Evolutionary conservation across 2,888 invertebrate species (phyloP).

Genomic region (Pterostichus madidus): DNA sequence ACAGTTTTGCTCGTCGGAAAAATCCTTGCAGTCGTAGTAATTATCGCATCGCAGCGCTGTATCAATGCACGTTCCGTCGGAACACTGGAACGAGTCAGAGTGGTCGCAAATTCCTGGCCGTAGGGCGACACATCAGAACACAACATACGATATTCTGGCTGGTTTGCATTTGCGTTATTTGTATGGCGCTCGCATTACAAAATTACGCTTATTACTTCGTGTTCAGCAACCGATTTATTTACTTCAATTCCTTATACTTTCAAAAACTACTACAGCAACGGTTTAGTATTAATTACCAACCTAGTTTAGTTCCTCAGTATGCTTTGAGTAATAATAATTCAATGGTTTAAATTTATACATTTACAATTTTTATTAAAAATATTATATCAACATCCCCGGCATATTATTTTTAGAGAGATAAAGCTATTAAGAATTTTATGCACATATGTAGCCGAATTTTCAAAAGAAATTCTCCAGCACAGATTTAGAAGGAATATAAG

Average conservation of each 20-base stretch:
- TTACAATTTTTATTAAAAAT: not conserved
- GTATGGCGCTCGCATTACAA: constrained; percentile 10
- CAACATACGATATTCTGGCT: constrained; percentile 61
- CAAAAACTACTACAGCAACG: constrained; percentile 24
- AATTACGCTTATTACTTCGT: not conserved
- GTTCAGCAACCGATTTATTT: constrained; percentile 12
- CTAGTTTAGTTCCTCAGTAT: constrained; percentile 63
- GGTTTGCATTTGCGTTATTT: constrained; percentile 67
- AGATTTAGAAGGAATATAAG: too few relatives aligned
- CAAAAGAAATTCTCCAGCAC: not conserved
- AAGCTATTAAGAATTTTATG: constrained; percentile 8
- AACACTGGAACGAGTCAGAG: constrained; percentile 79
- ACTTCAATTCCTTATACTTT: constrained; percentile 5
- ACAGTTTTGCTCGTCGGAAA: constrained; percentile 94
- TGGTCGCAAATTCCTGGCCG: constrained; percentile 77
- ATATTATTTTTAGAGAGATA: constrained; percentile 3
- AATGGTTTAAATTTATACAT: constrained; percentile 10
- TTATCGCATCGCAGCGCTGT: constrained; percentile 90
- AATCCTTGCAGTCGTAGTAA: constrained; percentile 93
- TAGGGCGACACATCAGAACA: constrained; percentile 67
- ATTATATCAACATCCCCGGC: constrained; percentile 9
- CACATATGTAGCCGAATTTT: not conserved
- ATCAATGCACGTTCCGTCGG: constrained; percentile 88
- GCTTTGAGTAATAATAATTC: constrained; percentile 63
- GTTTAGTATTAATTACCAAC: constrained; percentile 54